Percentiles rank a stretch among this genome's conserved stretches.
Evolutionary conservation across 2,797 vertebrate species (phyloP).

Genomic region (Hydrolagus colliei): DNA sequence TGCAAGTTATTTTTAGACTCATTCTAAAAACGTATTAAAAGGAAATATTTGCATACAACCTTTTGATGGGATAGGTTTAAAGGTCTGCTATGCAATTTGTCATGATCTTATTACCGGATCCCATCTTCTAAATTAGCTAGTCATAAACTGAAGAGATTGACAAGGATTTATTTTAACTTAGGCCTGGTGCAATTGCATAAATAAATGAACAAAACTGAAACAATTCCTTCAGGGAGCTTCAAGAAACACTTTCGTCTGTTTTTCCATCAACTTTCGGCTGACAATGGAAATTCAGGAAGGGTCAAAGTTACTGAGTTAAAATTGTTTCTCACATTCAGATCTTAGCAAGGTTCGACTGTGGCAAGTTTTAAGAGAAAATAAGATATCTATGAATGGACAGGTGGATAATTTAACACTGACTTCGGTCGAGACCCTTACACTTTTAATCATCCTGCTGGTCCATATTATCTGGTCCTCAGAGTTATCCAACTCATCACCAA

Average conservation of each 20-base stretch:
- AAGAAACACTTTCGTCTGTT: background rate
- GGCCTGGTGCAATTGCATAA: background rate
- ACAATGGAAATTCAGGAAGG: background rate
- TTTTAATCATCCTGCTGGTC: no score
- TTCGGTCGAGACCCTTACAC: no score
- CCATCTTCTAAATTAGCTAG: background rate
- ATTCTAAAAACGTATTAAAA: background rate
- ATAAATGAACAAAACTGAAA: background rate
- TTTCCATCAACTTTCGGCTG: background rate
- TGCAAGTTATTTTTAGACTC: background rate
- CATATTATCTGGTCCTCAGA: no score
- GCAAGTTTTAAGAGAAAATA: no score
- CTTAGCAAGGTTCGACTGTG: no score
- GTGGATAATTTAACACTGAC: no score
- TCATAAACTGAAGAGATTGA: background rate
- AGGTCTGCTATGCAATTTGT: background rate
- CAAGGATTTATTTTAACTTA: background rate
- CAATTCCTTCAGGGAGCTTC: background rate
- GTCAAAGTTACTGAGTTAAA: background rate
- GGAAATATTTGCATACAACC: background rate
- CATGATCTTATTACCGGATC: background rate
- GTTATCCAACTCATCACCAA: background rate
- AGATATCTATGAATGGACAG: no score
- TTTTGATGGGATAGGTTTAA: background rate
- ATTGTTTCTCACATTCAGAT: background rate